Evolutionary conservation across 2,797 vertebrate genomes (phyloP).

Genomic region (Myotis vivesi): DNA sequence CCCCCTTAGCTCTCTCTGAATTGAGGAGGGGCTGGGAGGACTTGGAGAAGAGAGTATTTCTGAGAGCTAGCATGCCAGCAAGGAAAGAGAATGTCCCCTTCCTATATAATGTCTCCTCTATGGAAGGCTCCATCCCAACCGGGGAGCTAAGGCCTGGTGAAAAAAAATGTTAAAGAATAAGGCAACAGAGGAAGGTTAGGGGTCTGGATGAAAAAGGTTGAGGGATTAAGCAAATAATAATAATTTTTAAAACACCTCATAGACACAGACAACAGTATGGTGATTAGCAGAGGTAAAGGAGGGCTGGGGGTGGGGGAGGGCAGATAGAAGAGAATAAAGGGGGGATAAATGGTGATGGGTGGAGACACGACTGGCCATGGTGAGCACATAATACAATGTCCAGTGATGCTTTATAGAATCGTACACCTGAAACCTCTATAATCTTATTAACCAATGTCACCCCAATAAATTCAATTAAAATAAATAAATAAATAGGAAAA

Average conservation of each 20-base stretch:
- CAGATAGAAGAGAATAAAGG: neutral
- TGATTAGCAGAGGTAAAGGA: neutral
- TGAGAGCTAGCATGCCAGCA: neutral
- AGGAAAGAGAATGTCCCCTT: neutral
- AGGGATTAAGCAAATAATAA: neutral
- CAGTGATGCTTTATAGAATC: neutral
- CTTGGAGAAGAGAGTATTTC: constrained; percentile 26
- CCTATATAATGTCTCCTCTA: neutral
- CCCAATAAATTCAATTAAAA: neutral
- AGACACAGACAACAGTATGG: neutral
- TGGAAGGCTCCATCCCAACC: neutral
- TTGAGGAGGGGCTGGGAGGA: constrained; percentile 66
- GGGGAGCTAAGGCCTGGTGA: neutral
- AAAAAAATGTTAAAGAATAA: neutral
- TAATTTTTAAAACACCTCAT: neutral
- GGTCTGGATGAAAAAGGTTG: neutral
- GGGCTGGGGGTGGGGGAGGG: accelerated
- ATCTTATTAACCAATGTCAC: neutral
- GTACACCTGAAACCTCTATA: neutral
- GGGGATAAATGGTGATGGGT: neutral
- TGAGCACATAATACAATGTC: neutral
- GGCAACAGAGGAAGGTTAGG: neutral
- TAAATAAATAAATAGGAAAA: neutral
- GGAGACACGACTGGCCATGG: neutral
- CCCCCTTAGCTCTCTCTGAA: constrained; percentile 66